Evolutionary conservation across 92 coral and sea anemone species (phyloP).

Genomic region (Paragorgia papillata): DNA sequence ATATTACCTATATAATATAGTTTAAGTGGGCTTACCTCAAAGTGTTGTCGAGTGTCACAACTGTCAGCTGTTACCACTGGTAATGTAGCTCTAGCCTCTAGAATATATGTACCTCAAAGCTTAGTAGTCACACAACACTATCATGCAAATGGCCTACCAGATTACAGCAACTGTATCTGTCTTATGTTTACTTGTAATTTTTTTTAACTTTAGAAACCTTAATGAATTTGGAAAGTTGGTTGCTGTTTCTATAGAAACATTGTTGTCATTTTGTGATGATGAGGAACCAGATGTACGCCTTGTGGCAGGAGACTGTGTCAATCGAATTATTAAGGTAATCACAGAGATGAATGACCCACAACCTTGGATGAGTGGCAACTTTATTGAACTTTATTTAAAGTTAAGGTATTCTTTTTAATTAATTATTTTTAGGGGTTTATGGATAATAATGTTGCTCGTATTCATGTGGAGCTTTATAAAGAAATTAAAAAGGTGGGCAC

Average conservation of each 20-base stretch:
- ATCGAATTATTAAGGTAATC: conserved; percentile 84
- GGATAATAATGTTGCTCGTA: conserved; percentile 78
- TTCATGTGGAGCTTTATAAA: conserved; percentile 91
- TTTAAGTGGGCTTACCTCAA: no score
- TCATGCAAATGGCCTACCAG: no score
- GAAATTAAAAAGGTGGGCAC: conserved; percentile 88
- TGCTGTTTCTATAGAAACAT: conserved; percentile 84
- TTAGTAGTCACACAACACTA: no score
- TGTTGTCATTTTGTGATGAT: conserved; percentile 84
- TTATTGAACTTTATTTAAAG: no score
- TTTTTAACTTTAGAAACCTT: conserved; percentile 74
- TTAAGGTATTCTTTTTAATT: neutral
- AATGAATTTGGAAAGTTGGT: conserved; percentile 91
- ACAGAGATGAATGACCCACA: no score
- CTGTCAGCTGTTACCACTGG: no score
- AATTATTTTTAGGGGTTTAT: conserved; percentile 71
- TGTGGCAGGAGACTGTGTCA: conserved; percentile 91
- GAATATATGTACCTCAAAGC: no score
- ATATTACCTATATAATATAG: no score
- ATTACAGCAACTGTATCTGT: neutral
- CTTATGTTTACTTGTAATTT: no score
- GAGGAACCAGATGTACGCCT: conserved; percentile 90
- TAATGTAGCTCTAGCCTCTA: no score
- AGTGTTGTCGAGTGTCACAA: no score
- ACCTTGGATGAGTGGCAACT: no score